Conservation (phyloP, 2,888 invertebrate species). For the Adelognathus sp. region DNA sequence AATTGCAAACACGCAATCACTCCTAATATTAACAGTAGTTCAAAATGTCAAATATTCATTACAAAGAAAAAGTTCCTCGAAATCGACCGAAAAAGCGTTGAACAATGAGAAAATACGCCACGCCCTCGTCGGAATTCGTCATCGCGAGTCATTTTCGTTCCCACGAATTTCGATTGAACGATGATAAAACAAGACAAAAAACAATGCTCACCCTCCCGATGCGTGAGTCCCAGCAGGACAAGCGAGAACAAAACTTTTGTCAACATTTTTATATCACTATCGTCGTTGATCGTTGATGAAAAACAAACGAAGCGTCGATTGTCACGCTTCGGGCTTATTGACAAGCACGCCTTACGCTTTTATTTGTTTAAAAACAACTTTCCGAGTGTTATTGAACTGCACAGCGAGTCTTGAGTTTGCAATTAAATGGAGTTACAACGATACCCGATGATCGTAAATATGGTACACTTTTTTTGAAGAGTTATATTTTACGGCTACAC, state of each 20-base stretch:
- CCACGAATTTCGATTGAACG: no score
- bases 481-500: not conserved
- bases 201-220: slow-evolving; percentile 36
- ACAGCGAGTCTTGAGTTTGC: not conserved
- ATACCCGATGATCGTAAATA: not conserved
- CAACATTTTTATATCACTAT: slow-evolving; percentile 28
- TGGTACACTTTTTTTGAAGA: not conserved
- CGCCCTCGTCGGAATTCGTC: slow-evolving; percentile 29
- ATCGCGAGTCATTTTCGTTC: not conserved
- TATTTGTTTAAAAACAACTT: not conserved
- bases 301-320: slow-evolving; percentile 9
- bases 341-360: not conserved
- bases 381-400: not conserved
- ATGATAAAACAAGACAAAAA: no score
- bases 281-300: not conserved
- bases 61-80: not conserved
- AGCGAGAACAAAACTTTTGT: slow-evolving; percentile 32
- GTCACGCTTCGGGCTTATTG: not conserved
- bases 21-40: no score
- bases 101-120: slow-evolving; percentile 33
- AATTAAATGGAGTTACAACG: not conserved
- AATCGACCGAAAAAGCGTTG: not conserved
- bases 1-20: no score
- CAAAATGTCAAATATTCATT: not conserved
- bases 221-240: slow-evolving; percentile 16